These are phyloP conservation scores for Antennarius striatus DNA, from an alignment of 2,113 vertebrate genomes.

Conservation along the genomic window DNA sequence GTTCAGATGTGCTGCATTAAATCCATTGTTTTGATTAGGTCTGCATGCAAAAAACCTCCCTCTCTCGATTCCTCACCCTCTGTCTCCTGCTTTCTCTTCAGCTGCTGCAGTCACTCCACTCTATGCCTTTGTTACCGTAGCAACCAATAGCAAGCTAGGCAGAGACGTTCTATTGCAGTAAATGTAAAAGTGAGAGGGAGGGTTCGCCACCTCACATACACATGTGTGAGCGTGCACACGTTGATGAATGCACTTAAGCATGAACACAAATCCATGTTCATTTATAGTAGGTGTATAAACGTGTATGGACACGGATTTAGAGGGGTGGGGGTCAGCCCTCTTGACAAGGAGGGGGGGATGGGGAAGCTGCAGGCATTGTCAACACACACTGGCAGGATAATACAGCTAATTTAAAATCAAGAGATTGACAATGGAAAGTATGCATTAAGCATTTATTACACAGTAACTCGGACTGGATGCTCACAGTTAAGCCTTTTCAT, in stretches of 20 bases:
- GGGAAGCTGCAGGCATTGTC: constrained; percentile 45
- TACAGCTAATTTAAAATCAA: constrained; percentile 35
- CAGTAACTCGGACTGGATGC: not conserved
- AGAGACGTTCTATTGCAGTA: constrained; percentile 69
- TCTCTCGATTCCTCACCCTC: constrained; percentile 24
- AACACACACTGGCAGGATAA: constrained; percentile 25
- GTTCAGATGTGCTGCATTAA: constrained; percentile 30
- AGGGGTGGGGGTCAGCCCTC: constrained; percentile 28
- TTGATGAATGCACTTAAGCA: not conserved
- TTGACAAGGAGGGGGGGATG: constrained; percentile 60
- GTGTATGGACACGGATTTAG: constrained; percentile 14
- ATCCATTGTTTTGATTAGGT: constrained; percentile 55
- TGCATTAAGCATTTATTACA: not conserved
- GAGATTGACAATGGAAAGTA: constrained; percentile 11
- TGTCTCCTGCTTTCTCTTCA: constrained; percentile 45
- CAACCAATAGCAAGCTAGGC: constrained; percentile 75
- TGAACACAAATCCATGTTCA: constrained; percentile 18
- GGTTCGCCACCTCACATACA: constrained; percentile 49
- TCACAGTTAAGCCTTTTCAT: not conserved
- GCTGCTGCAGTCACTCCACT: constrained; percentile 74
- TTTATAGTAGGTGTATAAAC: constrained; percentile 4
- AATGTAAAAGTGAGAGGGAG: constrained; percentile 62
- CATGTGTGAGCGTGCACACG: constrained; percentile 16
- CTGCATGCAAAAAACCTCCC: constrained; percentile 28
- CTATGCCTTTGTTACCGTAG: constrained; percentile 78